phyloP scores from a whole-genome alignment of 2,113 vertebrate genomes.

The Pteruthius melanotis region DNA sequence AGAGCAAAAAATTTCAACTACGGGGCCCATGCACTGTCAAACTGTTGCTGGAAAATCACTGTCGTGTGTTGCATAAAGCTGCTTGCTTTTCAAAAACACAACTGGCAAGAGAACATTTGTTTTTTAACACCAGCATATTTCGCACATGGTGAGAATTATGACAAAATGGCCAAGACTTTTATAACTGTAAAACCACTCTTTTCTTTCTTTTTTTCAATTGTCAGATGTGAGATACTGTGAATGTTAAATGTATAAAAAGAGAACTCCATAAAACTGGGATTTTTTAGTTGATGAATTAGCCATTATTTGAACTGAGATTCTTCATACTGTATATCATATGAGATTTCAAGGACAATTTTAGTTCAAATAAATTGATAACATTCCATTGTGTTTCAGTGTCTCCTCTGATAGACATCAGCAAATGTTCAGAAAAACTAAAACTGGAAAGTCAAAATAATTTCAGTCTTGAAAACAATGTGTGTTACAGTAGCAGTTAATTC shows the following conservation, averaged over 20 bases:
- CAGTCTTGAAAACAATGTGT: background rate
- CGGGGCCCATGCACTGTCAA: constrained; percentile 68
- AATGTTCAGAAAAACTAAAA: background rate
- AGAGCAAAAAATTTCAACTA: constrained; percentile 77
- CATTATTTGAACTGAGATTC: background rate
- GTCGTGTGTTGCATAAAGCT: constrained; percentile 57
- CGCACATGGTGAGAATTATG: background rate
- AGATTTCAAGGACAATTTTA: background rate
- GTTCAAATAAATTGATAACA: background rate
- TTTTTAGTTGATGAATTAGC: background rate
- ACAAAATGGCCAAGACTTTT: background rate
- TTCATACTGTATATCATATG: background rate
- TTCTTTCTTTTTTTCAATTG: background rate
- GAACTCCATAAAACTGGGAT: background rate
- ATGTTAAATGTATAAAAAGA: background rate
- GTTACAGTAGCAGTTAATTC: background rate
- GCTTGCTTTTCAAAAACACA: background rate
- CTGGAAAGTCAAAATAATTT: background rate
- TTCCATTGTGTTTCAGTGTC: background rate
- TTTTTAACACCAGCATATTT: background rate
- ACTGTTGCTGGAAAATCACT: constrained; percentile 75
- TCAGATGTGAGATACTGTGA: background rate
- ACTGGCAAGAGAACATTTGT: background rate
- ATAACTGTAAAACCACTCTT: background rate
- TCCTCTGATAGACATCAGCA: background rate